Base-by-base conservation (phyloP, 2,113 vertebrate species). In the Sinocyclocheilus maitianheensis region DNA sequence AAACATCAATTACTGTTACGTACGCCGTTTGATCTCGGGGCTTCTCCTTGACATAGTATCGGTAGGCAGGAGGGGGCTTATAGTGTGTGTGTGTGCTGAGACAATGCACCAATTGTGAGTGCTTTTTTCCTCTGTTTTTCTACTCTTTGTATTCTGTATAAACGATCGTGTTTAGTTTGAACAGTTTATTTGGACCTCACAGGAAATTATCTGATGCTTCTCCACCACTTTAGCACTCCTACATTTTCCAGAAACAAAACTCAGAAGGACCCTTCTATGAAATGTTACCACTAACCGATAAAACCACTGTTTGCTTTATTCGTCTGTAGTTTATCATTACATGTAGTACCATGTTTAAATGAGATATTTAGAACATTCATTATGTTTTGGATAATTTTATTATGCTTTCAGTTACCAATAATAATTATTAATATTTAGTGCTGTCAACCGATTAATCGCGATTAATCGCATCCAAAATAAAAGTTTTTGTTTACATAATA, bases 1-100 rank as follows among this genome's bases (percentile, higher is more conserved):
- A 94, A 95, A 96, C 94, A 96, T 96, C 95, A 95, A 94, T 96
- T 95, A 95, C 95, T 93, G 90, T 91, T 93, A 92, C 90, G 91
- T 94, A 72, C 55, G 40, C 51, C 62, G 69, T 96, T 96, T 96
- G 91, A 94, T 94, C 91, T 94, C 85, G 88, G 88, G 84, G 88
- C 83, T 88, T 87, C 84, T 86, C 71, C 40, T 77, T 34, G 92
- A 91, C 91, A 91, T 85, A 94, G 93, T 91, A 84, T 87, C 78
- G 40, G 84, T 37, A 83, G 77, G 30, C 26, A 34, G 58, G 69
- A 43, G 37, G 77, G 80, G 92, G 93, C 91, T 85, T 84, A 74
- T 75, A 40, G 53, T 74, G 65, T 69, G 69, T 51, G 43, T 82
- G 43, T 82, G 40, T 75, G 77, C 85, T 88, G 89, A 94, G 92